Evolutionary conservation across 2,113 vertebrate species (phyloP), one percentile per base, ranked within the genome.

Genomic region (Okapia johnstoni): DNA sequence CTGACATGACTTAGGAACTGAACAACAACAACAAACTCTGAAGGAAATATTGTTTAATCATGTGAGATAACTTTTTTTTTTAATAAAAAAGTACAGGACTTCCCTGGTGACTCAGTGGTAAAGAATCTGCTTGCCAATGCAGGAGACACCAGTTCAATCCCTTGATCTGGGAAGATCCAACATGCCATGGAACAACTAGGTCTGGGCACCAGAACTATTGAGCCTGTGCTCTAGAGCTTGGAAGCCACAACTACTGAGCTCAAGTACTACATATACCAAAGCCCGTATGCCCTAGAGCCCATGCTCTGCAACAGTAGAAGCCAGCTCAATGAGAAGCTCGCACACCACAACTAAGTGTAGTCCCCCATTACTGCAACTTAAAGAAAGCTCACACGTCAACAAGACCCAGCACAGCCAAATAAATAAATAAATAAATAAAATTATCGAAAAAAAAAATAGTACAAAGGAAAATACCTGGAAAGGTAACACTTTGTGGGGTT

Each of bases 111-210:
- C n/a, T 40, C 66, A 23, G n/a, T 70, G 66, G 66, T 70, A 40
- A 70, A 23, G 63, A 23, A 70, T 70, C 66, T 23, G 66, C n/a
- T 70, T 70, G 4, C 10, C 10, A 70, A 2, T 40, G n/a, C n/a
- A 70, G 66, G 10, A 40, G n/a, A 70, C n/a, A 23, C 0, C 0
- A 6, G n/a, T 70, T 23, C 19, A 70, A 6, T 40, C 36, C 66
- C 2, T 70, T 70, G 5, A 23, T 70, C 66, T 40, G 66, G 19
- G 19, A 70, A 70, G n/a, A 70, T 12, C 1, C n/a, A 19, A 40
- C 0, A 54, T 54, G 0, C 21, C 0, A 0, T 40, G n/a, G 66
- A 40, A 23, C 19, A 70, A 40, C n/a, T 6, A 70, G n/a, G 5
- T 40, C n/a, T 70, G n/a, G n/a, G n/a, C 10, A 40, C n/a, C n/a